phyloP scores from a whole-genome alignment of 2,113 vertebrate genomes.

The Zapus hudsonius region DNA sequence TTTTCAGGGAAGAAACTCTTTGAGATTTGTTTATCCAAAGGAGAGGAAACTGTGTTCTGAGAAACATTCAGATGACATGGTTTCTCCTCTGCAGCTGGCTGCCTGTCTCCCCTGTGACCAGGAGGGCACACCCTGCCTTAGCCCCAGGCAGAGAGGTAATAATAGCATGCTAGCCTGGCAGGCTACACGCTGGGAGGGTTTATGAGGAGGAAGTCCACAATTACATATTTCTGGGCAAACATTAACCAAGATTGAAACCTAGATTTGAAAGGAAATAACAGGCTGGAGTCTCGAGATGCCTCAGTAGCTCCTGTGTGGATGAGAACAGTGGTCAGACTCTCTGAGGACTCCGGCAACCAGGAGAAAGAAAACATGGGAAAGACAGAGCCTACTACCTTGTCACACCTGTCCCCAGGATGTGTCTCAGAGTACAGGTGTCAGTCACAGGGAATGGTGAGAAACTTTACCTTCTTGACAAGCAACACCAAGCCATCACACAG shows the following conservation, averaged over 20 bases:
- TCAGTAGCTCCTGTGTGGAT: slow-evolving; percentile 73
- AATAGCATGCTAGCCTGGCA: slow-evolving; percentile 84
- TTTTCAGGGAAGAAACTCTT: slow-evolving; percentile 33
- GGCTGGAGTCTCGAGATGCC: slow-evolving; percentile 80
- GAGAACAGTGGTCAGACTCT: slow-evolving; percentile 69
- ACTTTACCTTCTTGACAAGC: background rate
- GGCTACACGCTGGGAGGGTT: slow-evolving; percentile 88
- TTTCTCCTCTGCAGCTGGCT: slow-evolving; percentile 61
- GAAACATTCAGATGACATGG: background rate
- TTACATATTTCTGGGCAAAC: slow-evolving; percentile 95
- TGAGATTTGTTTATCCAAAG: slow-evolving; percentile 20
- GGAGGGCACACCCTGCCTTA: slow-evolving; percentile 79
- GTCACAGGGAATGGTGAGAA: slow-evolving; percentile 40
- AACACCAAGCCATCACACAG: slow-evolving; percentile 73
- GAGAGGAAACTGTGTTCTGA: background rate
- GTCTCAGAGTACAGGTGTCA: slow-evolving; percentile 36
- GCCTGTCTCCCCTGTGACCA: slow-evolving; percentile 72
- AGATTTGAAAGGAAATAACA: slow-evolving; percentile 86
- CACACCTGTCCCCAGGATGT: background rate
- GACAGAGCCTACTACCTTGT: slow-evolving; percentile 1
- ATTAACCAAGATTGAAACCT: slow-evolving; percentile 90
- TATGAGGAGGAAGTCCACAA: slow-evolving; percentile 93
- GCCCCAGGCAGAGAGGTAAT: slow-evolving; percentile 84
- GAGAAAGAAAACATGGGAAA: slow-evolving; percentile 23
- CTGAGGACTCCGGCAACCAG: background rate